Base-by-base conservation (phyloP, 2,888 invertebrate genomes). In the Pachliopta kotzebuea region DNA sequence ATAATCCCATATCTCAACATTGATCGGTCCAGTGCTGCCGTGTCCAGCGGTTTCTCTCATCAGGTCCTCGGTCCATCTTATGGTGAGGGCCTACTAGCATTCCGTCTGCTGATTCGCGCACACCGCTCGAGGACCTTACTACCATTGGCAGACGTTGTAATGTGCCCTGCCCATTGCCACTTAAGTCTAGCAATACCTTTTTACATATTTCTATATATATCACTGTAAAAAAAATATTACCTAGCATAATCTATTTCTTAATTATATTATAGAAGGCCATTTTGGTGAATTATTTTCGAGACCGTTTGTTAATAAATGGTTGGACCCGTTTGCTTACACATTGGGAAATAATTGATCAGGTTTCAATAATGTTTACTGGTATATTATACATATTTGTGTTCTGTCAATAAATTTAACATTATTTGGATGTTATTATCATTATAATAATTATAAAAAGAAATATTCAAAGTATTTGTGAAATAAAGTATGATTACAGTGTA, bases 261-360 rank as follows among this genome's bases (percentile, higher is more conserved):
- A 78, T 76, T 73, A 75, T 71, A 71, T 69, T 71, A 37, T 79
- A 57, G 71, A 86, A 87, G 85, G 85, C 85, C 84, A 77, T 83
- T 68, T 71, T 73, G 84, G 85, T 86, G 77, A 72, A 71, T 63
- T 69, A 68, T 69, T 56, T 49, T 64, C 52, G 55, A 67, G 62
- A 65, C 59, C 53, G 31, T 56, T 60, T 57, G n/a, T 17, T 23
- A 17, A 49, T 59, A 56, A 58, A 21, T 50, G 67, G 49, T 56
- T 69, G 73, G 72, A 73, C 72, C 71, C 60, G 67, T 70, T 68
- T 69, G 56, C 37, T 50, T 67, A 58, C 57, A 62, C 57, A 49
- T 63, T 50, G 23, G 63, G 37, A 57, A 62, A 45, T 52, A 3
- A 42, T 9, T 37, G 14, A 4, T 53, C 17, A 37, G 4, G 23